These are phyloP conservation scores for Myripristis jacobus DNA, from an alignment of 2,797 vertebrate species.

Conservation along the genomic window DNA sequence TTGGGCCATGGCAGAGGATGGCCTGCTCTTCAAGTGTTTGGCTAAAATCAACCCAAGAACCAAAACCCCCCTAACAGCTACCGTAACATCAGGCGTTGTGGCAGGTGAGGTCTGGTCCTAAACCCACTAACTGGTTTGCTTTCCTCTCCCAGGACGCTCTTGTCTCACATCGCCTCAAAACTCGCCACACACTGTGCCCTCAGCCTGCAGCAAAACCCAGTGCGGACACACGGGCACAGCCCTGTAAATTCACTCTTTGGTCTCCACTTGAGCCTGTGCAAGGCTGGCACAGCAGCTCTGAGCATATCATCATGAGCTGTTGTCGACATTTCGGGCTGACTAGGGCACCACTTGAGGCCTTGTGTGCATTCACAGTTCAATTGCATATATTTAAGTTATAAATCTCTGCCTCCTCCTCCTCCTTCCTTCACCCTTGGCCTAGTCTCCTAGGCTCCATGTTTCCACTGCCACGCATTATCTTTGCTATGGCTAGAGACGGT, in stretches of 20 bases:
- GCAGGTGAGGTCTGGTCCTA: conserved; percentile 86
- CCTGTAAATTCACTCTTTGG: neutral
- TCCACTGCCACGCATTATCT: conserved; percentile 81
- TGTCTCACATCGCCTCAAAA: conserved; percentile 46
- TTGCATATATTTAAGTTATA: conserved; percentile 35
- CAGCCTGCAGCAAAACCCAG: conserved; percentile 6
- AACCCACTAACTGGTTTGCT: conserved; percentile 60
- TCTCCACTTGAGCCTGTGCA: no score
- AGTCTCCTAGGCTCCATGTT: conserved; percentile 86
- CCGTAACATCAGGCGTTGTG: conserved; percentile 88
- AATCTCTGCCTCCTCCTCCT: conserved; percentile 54
- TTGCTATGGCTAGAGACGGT: conserved; percentile 80
- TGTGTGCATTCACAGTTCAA: conserved; percentile 48
- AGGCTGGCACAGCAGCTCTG: neutral
- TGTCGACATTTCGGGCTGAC: conserved; percentile 2
- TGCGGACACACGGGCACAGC: neutral
- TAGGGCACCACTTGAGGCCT: conserved; percentile 39
- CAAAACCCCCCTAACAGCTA: conserved; percentile 94
- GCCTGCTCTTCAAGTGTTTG: conserved; percentile 93
- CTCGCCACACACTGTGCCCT: conserved; percentile 3
- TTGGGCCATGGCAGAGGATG: conserved; percentile 98
- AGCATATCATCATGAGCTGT: neutral
- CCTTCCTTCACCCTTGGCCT: conserved; percentile 47
- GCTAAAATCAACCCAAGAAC: conserved; percentile 87
- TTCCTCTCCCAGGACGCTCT: neutral